Base-by-base conservation (phyloP, 1,140 invertebrate genomes). In the Bombus pascuorum region DNA sequence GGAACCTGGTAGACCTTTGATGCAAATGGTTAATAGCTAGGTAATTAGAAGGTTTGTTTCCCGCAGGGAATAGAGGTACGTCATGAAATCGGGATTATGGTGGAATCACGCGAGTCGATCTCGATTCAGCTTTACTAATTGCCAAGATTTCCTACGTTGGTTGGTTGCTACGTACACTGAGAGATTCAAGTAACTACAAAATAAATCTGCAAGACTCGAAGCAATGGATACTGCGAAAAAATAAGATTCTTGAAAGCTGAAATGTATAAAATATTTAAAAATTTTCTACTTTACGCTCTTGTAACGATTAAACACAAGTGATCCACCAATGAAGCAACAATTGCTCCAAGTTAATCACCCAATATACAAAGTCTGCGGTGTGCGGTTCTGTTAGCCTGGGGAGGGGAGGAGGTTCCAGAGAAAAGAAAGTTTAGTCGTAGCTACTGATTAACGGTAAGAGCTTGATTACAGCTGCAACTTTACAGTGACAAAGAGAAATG, bases 401-500 rank as follows among this genome's bases (percentile, higher is more conserved):
- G 28, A 28, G 57, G 0, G 3, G 25, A 3, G 28, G 32, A 32
- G 34, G 3, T 28, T n/a, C 1, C 2, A 3, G 3, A 25, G 3
- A 13, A 39, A 66, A 37, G 81, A 68, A 77, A 77, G 28, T 83
- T 53, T 47, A 42, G 22, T n/a, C 22, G 10, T 5, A 10, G 22
- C 12, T n/a, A 13, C 53, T 81, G 88, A 87, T 81, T 89, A 90
- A 85, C 28, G 44, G 70, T 34, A 39, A 77, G 85, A 79, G 70
- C 39, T 87, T 81, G 71, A 66, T 89, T 85, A 82, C 80, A 68
- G 39, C 59, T 37, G 71, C 66, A 59, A 53, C 62, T 59, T 78
- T 32, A 71, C 78, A 78, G 47, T 80, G 88, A 90, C 89, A 83
- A 87, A 87, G 75, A 86, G 82, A 76, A 87, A 90, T 87, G 80